A percentile compares a stretch with the other conserved stretches of the same genome.
Conservation (phyloP, 2,888 invertebrate species). For the Volucella inflata region DNA sequence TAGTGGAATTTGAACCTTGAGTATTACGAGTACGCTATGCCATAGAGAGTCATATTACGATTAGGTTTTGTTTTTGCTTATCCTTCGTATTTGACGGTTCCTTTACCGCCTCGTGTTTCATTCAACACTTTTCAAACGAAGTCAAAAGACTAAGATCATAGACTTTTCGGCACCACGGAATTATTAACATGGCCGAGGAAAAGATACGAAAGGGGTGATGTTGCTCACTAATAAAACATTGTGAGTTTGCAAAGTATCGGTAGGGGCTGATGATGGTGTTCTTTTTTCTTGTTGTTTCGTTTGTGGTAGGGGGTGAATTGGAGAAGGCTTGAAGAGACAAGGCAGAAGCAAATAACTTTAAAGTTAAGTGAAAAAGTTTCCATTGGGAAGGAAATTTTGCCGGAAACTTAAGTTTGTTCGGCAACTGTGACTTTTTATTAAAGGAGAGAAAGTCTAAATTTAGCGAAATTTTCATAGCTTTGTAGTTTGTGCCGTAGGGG, state of each 20-base stretch:
- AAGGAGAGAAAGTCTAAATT: constrained; percentile 61
- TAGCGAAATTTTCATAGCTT: constrained; percentile 48
- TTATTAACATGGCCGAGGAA: constrained; percentile 35
- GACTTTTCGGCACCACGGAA: constrained; percentile 57
- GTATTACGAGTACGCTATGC: constrained; percentile 19
- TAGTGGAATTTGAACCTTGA: constrained; percentile 28
- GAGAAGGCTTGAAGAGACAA: too few relatives aligned
- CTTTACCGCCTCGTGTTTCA: constrained; percentile 1
- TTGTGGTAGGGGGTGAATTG: too few relatives aligned
- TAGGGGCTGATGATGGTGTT: neutral
- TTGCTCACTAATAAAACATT: constrained; percentile 56
- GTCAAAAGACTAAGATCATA: constrained; percentile 45
- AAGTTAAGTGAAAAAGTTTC: constrained; percentile 74
- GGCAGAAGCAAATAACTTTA: constrained; percentile 59
- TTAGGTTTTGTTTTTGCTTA: constrained; percentile 8
- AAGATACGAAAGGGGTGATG: constrained; percentile 42
- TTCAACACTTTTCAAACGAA: constrained; percentile 26
- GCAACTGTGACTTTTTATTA: constrained; percentile 66
- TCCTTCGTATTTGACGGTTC: neutral
- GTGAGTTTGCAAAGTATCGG: constrained; percentile 6
- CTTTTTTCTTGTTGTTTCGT: too few relatives aligned
- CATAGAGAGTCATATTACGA: constrained; percentile 26
- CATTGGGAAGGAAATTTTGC: constrained; percentile 55
- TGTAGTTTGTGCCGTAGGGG: constrained; percentile 16
- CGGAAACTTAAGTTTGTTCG: constrained; percentile 67